Percentiles rank a stretch among this genome's conserved stretches.
These are phyloP conservation scores for Arbacia lixula DNA, from an alignment of 53 echinoderm and acorn worm species.

Conservation along the genomic window DNA sequence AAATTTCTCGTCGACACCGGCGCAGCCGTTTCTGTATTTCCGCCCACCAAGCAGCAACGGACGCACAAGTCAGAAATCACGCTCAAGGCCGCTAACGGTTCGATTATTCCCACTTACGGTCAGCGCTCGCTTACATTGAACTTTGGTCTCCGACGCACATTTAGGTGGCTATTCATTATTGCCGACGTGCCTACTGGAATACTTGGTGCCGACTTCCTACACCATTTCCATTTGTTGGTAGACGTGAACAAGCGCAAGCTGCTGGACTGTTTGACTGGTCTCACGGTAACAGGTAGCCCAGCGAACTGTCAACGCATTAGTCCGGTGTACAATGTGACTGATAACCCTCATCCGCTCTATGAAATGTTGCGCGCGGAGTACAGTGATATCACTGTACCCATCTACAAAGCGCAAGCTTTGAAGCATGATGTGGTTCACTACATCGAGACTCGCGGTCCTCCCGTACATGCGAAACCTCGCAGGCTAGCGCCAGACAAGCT, in stretches of 20 bases:
- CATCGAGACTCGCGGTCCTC: conserved; percentile 50
- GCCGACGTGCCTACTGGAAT: conserved; percentile 23
- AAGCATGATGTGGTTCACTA: conserved; percentile 50
- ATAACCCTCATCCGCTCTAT: not conserved
- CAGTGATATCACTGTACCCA: conserved; percentile 30
- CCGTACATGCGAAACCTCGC: conserved; percentile 23
- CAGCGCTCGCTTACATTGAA: conserved; percentile 38
- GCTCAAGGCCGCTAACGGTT: conserved; percentile 38
- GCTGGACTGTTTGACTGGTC: conserved; percentile 14
- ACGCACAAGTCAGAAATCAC: not conserved
- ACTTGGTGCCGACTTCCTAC: conserved; percentile 42
- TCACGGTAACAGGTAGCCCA: conserved; percentile 1
- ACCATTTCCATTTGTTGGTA: conserved; percentile 22
- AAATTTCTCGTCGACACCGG: conserved; percentile 58
- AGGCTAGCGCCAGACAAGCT: conserved; percentile 34
- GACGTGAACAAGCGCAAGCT: conserved; percentile 19
- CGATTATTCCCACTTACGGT: conserved; percentile 41
- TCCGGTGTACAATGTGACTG: too few species aligned
- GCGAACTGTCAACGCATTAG: too few species aligned
- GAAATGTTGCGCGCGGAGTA: not conserved
- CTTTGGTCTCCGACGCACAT: conserved; percentile 35
- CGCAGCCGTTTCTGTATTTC: conserved; percentile 55
- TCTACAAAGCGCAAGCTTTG: not conserved
- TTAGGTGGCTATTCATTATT: conserved; percentile 21
- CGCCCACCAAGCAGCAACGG: not conserved